Percentiles rank a stretch among this genome's conserved stretches.
phyloP scores from a whole-genome alignment of 2,113 vertebrate species.

The Colius striatus region DNA sequence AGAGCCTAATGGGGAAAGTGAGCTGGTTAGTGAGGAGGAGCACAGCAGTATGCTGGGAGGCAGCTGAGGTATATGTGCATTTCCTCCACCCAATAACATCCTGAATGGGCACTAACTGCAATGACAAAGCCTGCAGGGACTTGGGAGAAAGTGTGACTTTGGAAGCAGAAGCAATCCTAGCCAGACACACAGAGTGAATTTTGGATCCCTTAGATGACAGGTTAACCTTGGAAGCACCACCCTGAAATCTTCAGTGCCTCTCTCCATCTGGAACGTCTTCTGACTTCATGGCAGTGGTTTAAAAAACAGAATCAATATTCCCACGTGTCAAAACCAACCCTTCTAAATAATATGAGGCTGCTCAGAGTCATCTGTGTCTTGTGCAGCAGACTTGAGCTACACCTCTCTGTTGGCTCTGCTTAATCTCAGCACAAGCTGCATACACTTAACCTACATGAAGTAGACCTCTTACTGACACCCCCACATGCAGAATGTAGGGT shows the following conservation, averaged over 20 bases:
- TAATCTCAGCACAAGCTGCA: not conserved
- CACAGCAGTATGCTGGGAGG: not conserved
- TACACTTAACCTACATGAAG: not conserved
- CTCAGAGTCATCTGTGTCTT: not conserved
- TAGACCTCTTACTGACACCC: not conserved
- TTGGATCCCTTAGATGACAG: not conserved
- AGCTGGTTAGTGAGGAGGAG: not conserved
- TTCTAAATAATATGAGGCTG: not conserved
- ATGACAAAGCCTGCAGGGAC: not conserved
- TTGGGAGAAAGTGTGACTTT: not conserved
- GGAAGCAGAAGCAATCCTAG: not conserved
- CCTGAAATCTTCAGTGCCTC: not conserved
- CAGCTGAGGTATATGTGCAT: fast-evolving
- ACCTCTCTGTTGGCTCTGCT: not conserved
- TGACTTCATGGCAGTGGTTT: not conserved
- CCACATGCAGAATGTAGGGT: fast-evolving
- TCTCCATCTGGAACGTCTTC: not conserved
- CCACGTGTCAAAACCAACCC: not conserved
- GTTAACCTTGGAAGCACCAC: not conserved
- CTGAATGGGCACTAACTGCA: not conserved
- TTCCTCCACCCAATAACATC: not conserved
- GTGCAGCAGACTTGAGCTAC: not conserved
- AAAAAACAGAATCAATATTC: not conserved
- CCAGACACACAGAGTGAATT: not conserved
- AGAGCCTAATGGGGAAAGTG: not conserved